Conservation (phyloP, 2,797 vertebrate genomes). For the Pampus argenteus region DNA sequence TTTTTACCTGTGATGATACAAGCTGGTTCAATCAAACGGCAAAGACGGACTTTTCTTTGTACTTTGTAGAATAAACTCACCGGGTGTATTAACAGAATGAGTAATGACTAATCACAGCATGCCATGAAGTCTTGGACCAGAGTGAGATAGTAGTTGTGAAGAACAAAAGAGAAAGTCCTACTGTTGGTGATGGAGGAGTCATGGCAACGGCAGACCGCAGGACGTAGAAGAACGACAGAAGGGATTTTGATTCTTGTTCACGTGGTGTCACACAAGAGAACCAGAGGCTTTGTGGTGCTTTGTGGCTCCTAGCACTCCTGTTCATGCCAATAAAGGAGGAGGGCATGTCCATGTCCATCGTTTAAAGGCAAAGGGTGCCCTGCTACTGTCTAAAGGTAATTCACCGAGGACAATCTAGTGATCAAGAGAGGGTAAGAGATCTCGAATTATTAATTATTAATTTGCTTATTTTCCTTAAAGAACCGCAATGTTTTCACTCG, state of each 20-base stretch:
- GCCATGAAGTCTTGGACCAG: slow-evolving; percentile 37
- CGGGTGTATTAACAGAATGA: slow-evolving; percentile 44
- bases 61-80: slow-evolving; percentile 14
- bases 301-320: slow-evolving; percentile 46
- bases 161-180: slow-evolving; percentile 62
- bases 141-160: slow-evolving; percentile 28
- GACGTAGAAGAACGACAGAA: slow-evolving; percentile 64
- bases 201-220: slow-evolving; percentile 70
- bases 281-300: slow-evolving; percentile 26
- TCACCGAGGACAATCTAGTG: slow-evolving; percentile 17
- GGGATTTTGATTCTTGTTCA: slow-evolving; percentile 66
- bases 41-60: not conserved
- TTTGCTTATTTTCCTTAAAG: slow-evolving; percentile 13
- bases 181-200: slow-evolving; percentile 56
- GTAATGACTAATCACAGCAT: slow-evolving; percentile 60
- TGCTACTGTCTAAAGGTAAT: slow-evolving; percentile 31
- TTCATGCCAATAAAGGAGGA: slow-evolving; percentile 44
- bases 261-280: slow-evolving; percentile 61
- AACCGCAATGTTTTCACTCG: slow-evolving; percentile 15
- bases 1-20: slow-evolving; percentile 42
- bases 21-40: slow-evolving; percentile 8
- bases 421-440: not conserved
- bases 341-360: too few species aligned
- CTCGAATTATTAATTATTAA: slow-evolving; percentile 13
- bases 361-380: slow-evolving; percentile 30